Evolutionary conservation across 2,888 invertebrate genomes (phyloP).

Genomic region (Slavum lentiscoides): DNA sequence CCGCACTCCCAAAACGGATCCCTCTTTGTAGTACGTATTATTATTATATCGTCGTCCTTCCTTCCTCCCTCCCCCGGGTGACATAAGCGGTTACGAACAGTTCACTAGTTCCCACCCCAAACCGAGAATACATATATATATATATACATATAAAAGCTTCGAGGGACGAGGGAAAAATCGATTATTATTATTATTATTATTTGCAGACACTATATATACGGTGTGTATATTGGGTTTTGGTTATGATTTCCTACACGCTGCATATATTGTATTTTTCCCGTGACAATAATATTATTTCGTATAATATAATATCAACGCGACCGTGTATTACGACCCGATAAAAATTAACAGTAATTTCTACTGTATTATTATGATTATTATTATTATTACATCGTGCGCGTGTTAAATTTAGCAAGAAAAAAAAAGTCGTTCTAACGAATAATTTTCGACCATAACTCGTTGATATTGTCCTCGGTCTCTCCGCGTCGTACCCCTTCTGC

Average conservation of each 20-base stretch:
- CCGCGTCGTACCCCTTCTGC: too few species aligned
- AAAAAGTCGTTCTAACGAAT: too few species aligned
- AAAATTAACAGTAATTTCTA: not conserved
- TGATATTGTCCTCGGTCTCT: too few species aligned
- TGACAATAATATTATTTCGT: constrained; percentile 45
- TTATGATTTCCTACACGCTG: constrained; percentile 39
- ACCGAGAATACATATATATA: constrained; percentile 37
- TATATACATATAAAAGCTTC: constrained; percentile 40
- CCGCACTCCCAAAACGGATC: constrained; percentile 51
- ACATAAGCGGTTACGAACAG: constrained; percentile 57
- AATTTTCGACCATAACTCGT: too few species aligned
- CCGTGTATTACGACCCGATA: not conserved
- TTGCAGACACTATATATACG: constrained; percentile 30
- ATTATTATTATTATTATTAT: constrained; percentile 47
- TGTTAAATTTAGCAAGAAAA: not conserved
- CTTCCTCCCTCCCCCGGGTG: constrained; percentile 52
- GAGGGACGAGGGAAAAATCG: constrained; percentile 50
- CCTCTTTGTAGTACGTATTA: constrained; percentile 40
- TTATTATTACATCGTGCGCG: not conserved
- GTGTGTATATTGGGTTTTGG: constrained; percentile 28
- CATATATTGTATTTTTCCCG: constrained; percentile 20
- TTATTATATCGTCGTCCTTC: not conserved
- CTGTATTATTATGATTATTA: too few species aligned
- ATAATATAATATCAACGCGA: constrained; percentile 28
- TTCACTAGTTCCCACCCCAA: constrained; percentile 56